Evolutionary conservation across 2,113 vertebrate species (phyloP).

Genomic region (Aspidoscelis tigris): DNA sequence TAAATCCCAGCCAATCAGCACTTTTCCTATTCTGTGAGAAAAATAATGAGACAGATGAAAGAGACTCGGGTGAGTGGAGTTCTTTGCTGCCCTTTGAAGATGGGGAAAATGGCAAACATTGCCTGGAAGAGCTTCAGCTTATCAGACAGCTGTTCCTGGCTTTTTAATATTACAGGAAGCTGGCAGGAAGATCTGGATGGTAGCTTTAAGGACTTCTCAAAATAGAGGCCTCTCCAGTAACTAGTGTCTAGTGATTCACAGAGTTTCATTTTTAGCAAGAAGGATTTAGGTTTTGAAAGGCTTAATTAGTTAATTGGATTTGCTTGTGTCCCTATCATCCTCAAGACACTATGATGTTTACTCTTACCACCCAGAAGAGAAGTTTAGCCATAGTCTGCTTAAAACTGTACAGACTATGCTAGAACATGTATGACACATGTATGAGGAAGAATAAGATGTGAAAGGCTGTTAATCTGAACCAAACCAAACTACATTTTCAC

Average conservation of each 20-base stretch:
- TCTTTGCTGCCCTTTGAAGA: conserved; percentile 14
- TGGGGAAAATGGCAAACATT: conserved; percentile 13
- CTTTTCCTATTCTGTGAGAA: conserved; percentile 18
- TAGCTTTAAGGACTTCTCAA: conserved; percentile 7
- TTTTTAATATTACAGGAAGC: not conserved
- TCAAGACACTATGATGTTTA: not conserved
- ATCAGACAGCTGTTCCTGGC: conserved; percentile 34
- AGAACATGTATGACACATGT: no score
- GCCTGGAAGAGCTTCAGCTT: rapidly evolving
- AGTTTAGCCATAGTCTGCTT: not conserved
- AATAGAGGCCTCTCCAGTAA: not conserved
- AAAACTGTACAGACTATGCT: no score
- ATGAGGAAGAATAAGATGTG: not conserved
- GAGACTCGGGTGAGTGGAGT: not conserved
- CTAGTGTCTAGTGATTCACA: not conserved
- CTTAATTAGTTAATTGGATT: not conserved
- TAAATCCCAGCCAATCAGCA: not conserved
- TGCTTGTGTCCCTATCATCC: not conserved
- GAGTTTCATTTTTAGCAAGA: not conserved
- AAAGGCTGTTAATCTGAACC: not conserved
- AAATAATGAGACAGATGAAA: conserved; percentile 43
- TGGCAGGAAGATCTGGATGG: not conserved
- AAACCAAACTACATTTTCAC: not conserved
- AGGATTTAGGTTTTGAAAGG: not conserved
- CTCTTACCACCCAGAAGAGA: not conserved